Evolutionary conservation across 2,113 vertebrate species (phyloP), one percentile per base, ranked within the genome.

Genomic region (Synodontis membranacea): DNA sequence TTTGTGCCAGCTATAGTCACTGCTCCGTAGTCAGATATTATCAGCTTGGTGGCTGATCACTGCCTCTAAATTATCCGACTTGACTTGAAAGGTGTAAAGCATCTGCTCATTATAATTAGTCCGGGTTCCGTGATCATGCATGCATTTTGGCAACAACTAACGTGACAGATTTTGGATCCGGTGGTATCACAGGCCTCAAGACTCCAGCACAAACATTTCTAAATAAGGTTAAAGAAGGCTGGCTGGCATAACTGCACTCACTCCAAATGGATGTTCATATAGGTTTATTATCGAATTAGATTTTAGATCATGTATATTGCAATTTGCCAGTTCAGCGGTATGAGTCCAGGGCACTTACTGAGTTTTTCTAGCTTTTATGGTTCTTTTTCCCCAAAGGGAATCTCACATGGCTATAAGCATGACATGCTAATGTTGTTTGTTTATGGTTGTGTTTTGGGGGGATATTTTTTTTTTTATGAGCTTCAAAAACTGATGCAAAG

Each of bases 81-180:
- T 86, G 85, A 86, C 60, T 82, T 15, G 56, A 48, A 74, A 86
- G 66, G 52, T 82, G 64, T 52, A 56, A 70, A 80, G 48, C 62
- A 80, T 86, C 85, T 86, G 64, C 50, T 82, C 19, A 46, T 82
- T 82, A 39, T 31, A 74, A 82, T 82, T 60, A 81, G 78, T 50
- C 39, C 39, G 37, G 44, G 56, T 82, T 86, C 56, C 60, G 54
- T 86, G 54, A 82, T 75, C 86, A 56, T 62, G 80, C 54, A 76
- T 82, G 68, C 52, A 50, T 46, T 82, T 62, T 82, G 85, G 86
- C 80, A 82, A 21, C 64, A 86, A 82, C 82, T 86, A 82, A 39
- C 31, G 19, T 75, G 68, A 62, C 78, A 56, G 66, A 58, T 86
- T 54, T 74, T 39, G 54, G 52, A 82, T 74, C 66, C 7, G 25